These are phyloP conservation scores for Enteromius viviparus DNA, from an alignment of 2,797 vertebrate genomes.

Conservation along the genomic window DNA sequence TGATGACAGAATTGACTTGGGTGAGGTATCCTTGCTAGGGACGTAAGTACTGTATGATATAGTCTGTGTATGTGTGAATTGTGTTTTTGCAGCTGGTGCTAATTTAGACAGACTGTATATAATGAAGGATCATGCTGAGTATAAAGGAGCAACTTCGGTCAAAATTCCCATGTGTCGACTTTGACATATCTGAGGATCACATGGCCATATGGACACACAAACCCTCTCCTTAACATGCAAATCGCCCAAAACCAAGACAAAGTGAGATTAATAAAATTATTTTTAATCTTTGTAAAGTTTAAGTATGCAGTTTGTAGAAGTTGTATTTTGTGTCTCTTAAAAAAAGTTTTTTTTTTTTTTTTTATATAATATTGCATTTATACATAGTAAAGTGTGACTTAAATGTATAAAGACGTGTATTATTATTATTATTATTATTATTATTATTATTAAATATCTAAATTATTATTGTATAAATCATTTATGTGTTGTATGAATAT, in stretches of 20 bases:
- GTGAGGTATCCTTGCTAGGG: constrained; percentile 40
- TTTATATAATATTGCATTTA: not conserved
- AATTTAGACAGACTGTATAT: constrained; percentile 54
- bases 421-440: too few species aligned
- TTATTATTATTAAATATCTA: not conserved
- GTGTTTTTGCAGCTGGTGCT: constrained; percentile 63
- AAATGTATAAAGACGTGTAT: not conserved
- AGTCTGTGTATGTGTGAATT: constrained; percentile 59
- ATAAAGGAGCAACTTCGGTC: constrained; percentile 10
- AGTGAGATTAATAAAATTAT: not conserved
- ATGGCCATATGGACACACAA: constrained; percentile 14
- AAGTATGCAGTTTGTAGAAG: not conserved
- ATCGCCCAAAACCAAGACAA: not conserved
- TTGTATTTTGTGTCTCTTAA: not conserved
- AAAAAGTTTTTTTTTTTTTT: too few species aligned
- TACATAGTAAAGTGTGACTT: not conserved
- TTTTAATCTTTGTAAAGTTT: not conserved
- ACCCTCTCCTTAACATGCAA: not conserved
- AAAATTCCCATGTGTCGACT: constrained; percentile 15
- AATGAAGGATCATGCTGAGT: constrained; percentile 52
- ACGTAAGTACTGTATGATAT: not conserved
- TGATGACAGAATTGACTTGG: constrained; percentile 50
- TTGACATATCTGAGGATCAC: constrained; percentile 29
- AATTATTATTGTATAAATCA: not conserved
- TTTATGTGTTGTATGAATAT: not conserved